A percentile compares a stretch with the other conserved stretches of the same genome.
Conservation (phyloP, 1,140 invertebrate genomes). For the Caenorhabditis elegans region DNA sequence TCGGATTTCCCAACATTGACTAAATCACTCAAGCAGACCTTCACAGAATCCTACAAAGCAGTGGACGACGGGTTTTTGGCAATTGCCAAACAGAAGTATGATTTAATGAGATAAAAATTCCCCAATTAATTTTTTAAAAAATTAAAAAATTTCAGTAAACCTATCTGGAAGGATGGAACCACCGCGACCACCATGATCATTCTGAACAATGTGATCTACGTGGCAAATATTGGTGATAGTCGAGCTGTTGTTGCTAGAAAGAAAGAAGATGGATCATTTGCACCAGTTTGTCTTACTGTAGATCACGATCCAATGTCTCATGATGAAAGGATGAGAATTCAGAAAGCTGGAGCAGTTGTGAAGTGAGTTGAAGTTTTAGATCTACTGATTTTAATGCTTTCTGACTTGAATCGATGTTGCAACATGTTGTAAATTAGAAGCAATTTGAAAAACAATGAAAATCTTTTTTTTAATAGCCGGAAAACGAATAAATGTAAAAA, state of each 20-base stretch:
- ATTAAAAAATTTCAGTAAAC: slow-evolving; percentile 29
- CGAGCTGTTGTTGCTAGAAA: slow-evolving; percentile 19
- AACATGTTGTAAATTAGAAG: too few relatives aligned
- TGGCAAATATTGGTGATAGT: slow-evolving; percentile 42
- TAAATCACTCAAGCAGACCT: slow-evolving; percentile 36
- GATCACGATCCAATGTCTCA: slow-evolving; percentile 43
- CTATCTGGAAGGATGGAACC: slow-evolving; percentile 41
- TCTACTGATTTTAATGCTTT: not conserved
- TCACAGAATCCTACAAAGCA: slow-evolving; percentile 32
- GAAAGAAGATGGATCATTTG: not conserved
- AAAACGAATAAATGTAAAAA: too few relatives aligned
- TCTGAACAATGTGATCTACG: slow-evolving; percentile 40
- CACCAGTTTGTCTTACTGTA: slow-evolving; percentile 15
- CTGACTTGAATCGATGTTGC: too few relatives aligned
- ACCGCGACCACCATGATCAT: slow-evolving; percentile 35
- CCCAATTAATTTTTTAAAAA: not conserved
- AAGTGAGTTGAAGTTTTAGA: slow-evolving; percentile 9
- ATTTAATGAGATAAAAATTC: not conserved
- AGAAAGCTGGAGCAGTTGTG: slow-evolving; percentile 36
- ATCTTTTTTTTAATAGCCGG: too few relatives aligned
- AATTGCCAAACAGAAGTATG: slow-evolving; percentile 8
- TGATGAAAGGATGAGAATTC: slow-evolving; percentile 42
- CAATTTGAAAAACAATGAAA: too few relatives aligned
- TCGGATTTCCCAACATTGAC: slow-evolving; percentile 4
- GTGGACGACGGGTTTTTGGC: slow-evolving; percentile 30